phyloP scores from a whole-genome alignment of 2,797 vertebrate genomes.

The Propithecus perrieri region DNA sequence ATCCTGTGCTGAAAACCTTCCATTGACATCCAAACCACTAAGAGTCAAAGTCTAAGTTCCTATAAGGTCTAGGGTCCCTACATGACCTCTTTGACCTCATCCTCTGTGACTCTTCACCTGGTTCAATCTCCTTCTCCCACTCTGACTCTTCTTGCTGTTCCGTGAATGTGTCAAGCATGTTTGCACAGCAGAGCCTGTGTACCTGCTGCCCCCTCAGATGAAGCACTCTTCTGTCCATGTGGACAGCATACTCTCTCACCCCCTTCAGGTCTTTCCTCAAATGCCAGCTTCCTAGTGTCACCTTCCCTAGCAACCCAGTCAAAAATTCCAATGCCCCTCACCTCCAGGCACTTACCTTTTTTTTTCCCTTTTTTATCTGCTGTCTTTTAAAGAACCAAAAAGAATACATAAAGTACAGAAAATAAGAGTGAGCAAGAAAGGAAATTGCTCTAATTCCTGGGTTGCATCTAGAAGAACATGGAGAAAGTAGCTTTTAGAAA shows the following conservation, averaged over 20 bases:
- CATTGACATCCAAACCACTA: background rate
- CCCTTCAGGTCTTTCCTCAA: background rate
- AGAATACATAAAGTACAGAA: background rate
- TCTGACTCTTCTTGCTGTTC: background rate
- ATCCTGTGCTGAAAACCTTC: background rate
- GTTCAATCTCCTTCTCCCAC: background rate
- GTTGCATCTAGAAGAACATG: background rate
- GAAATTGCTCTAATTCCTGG: background rate
- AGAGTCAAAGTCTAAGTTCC: background rate
- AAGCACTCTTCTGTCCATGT: background rate
- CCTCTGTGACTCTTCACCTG: background rate
- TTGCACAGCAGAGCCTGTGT: background rate
- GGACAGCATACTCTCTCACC: background rate
- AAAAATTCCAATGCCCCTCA: background rate
- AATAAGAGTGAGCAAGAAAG: background rate
- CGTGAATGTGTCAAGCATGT: background rate
- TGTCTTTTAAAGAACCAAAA: conserved; percentile 29
- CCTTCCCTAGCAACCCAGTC: background rate
- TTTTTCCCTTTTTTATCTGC: background rate
- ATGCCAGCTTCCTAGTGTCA: background rate
- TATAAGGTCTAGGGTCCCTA: background rate
- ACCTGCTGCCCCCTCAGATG: background rate
- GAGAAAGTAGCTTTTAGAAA: background rate
- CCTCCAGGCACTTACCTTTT: background rate
- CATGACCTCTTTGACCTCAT: background rate